These are phyloP conservation scores for Ecdyonurus torrentis DNA, from an alignment of 2,888 invertebrate genomes.

Conservation along the genomic window DNA sequence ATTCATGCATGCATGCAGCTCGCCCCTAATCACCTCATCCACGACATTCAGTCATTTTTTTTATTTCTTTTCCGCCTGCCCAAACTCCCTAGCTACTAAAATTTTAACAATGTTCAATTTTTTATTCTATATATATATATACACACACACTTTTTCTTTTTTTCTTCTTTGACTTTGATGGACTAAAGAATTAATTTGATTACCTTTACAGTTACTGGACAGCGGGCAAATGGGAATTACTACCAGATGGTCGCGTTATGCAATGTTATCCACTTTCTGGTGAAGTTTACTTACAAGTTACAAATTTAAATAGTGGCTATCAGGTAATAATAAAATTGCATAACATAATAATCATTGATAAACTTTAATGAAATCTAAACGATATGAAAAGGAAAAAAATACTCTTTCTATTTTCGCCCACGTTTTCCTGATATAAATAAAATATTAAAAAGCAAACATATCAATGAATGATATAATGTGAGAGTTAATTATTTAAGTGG, in stretches of 20 bases:
- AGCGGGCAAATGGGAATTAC: slow-evolving; percentile 22
- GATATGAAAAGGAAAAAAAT: no score
- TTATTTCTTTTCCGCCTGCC: not conserved
- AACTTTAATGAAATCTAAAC: no score
- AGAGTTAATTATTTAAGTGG: no score
- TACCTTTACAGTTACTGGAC: slow-evolving; percentile 38
- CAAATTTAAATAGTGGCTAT: slow-evolving; percentile 47
- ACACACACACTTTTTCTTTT: no score
- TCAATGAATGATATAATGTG: no score
- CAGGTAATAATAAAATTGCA: slow-evolving; percentile 30
- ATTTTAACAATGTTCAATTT: not conserved
- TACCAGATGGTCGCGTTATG: slow-evolving; percentile 18
- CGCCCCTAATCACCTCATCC: not conserved
- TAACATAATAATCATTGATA: no score
- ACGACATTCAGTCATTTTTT: not conserved
- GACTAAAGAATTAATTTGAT: not conserved
- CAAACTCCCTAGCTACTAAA: not conserved
- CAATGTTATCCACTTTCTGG: slow-evolving; percentile 53
- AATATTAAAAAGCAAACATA: no score
- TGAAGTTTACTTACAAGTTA: slow-evolving; percentile 57
- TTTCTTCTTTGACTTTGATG: not conserved
- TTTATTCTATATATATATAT: no score
- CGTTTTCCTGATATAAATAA: no score
- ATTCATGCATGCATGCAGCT: not conserved
- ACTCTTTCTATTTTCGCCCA: no score